These are phyloP conservation scores for Diorhabda sublineata DNA, from an alignment of 1,140 invertebrate genomes.

Conservation along the genomic window DNA sequence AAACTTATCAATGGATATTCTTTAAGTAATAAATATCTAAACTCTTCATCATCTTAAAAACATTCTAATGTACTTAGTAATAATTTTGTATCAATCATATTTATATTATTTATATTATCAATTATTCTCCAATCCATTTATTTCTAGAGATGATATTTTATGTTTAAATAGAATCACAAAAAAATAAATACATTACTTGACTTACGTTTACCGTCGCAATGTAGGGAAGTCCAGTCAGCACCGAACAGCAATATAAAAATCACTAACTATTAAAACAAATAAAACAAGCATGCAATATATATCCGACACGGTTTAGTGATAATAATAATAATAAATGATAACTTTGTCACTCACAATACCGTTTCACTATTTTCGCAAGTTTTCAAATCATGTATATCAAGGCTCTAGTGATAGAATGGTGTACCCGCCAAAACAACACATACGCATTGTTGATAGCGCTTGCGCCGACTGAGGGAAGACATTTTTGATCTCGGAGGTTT, in stretches of 20 bases:
- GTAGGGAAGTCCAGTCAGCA: not conserved
- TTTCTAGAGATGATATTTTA: no score
- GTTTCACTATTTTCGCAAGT: conserved; percentile 14
- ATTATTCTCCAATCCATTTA: no score
- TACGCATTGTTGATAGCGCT: conserved; percentile 38
- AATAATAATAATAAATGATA: conserved; percentile 13
- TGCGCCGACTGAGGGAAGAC: conserved; percentile 34
- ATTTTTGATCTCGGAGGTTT: conserved; percentile 30
- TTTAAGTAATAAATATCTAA: no score
- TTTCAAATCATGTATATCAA: conserved; percentile 20
- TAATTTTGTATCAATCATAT: no score
- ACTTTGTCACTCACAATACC: conserved; percentile 26
- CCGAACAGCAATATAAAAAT: not conserved
- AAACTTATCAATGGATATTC: no score
- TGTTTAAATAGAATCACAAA: no score
- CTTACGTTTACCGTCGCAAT: not conserved
- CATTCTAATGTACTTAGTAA: no score
- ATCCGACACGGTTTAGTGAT: not conserved
- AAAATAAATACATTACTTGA: not conserved
- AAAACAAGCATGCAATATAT: conserved; percentile 29
- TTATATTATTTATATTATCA: no score
- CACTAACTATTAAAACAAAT: not conserved
- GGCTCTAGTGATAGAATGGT: conserved; percentile 36
- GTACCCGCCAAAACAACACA: conserved; percentile 40
- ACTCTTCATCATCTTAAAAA: no score